Evolutionary conservation across 2,797 vertebrate species (phyloP), one percentile per base, ranked within the genome.

Genomic region (Channallabes apus): DNA sequence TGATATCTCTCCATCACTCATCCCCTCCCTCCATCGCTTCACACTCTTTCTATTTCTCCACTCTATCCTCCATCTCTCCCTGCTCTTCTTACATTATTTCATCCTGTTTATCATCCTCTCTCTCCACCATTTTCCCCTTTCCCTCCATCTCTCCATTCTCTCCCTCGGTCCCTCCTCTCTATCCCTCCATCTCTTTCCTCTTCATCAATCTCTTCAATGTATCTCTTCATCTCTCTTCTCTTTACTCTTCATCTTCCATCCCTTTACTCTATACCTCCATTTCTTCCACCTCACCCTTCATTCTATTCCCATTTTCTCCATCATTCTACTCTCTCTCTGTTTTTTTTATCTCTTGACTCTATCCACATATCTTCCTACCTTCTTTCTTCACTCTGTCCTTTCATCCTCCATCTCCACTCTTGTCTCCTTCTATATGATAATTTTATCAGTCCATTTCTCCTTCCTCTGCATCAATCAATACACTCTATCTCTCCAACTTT

Each of bases 1-100:
- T 14, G 6, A 29, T 11, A 7, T 58, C 18, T 2, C 2, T 78
- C 29, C 20, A n/a, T 32, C 38, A 12, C 59, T 51, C 17, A 54
- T 24, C 18, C 3, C 29, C 12, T 84, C n/a, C 65, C 86, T 84
- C 80, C 65, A 35, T 41, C 32, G 59, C 54, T 69, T 29, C 35
- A 18, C 24, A 24, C 27, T 22, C 8, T 3, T 27, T 32, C 29
- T 1, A 35, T 77, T 20, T 6, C 12, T 6, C 0, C 2, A 35
- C 17, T 22, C 27, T 14, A 0, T 32, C 9, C 8, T 12, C 27
- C 4, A 58, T 76, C n/a, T 14, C 4, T 73, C 0, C n/a, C 2
- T 12, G 1, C n/a, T 51, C 3, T 76, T 27, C 29, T 1, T 72
- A 3, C 41, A 51, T 72, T 5, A 32, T 32, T 27, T 2, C 2